These are phyloP conservation scores for Zaprionus capensis DNA, from an alignment of 1,140 invertebrate genomes.

Conservation along the genomic window DNA sequence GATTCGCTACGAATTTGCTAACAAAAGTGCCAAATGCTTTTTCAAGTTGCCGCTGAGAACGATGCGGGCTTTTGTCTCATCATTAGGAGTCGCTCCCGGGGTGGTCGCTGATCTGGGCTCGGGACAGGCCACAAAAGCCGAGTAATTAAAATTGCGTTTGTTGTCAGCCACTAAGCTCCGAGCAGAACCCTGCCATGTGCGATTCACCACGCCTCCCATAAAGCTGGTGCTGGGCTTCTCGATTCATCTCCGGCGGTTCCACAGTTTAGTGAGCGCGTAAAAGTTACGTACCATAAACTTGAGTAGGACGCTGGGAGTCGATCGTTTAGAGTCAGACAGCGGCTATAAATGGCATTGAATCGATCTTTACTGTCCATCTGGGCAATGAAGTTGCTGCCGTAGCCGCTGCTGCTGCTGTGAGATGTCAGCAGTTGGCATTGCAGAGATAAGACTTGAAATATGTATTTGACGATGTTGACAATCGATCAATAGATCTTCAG, in stretches of 20 bases:
- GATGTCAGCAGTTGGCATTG: conserved; percentile 41
- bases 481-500: conserved; percentile 72
- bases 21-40: conserved; percentile 33
- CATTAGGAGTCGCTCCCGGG: conserved; percentile 53
- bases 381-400: conserved; percentile 63
- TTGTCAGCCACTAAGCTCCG: conserved; percentile 10
- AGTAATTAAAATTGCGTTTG: conserved; percentile 72
- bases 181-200: conserved; percentile 5
- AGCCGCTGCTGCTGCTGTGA: conserved; percentile 19
- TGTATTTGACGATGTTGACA: conserved; percentile 79
- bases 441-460: conserved; percentile 60
- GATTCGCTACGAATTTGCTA: conserved; percentile 36
- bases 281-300: conserved; percentile 46
- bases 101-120: conserved; percentile 61
- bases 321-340: conserved; percentile 52
- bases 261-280: conserved; percentile 20
- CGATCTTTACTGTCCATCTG: conserved; percentile 65
- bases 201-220: conserved; percentile 19
- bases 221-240: conserved; percentile 23
- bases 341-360: conserved; percentile 62
- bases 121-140: conserved; percentile 54
- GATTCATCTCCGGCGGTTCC: conserved; percentile 10
- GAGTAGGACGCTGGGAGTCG: conserved; percentile 27
- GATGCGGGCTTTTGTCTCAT: conserved; percentile 54
- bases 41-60: conserved; percentile 41